Percentiles rank a stretch among this genome's conserved stretches.
These are phyloP conservation scores for Conopomorpha cramerella DNA, from an alignment of 1,140 invertebrate genomes.

Conservation along the genomic window DNA sequence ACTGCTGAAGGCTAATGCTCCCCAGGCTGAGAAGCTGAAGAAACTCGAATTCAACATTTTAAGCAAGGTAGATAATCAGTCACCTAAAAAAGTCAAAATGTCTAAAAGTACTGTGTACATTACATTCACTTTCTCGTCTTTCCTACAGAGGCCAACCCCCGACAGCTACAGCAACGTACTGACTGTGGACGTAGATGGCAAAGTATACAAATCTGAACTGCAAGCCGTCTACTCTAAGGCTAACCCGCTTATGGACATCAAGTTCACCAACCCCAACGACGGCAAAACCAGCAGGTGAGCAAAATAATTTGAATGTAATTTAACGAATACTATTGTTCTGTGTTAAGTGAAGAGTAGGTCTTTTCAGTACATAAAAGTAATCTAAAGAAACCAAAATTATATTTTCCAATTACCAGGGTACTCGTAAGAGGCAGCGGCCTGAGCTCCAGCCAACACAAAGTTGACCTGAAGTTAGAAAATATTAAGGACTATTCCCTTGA, in stretches of 20 bases:
- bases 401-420: slow-evolving; percentile 31
- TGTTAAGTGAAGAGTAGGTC: background rate
- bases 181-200: slow-evolving; percentile 45
- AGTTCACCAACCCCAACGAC: slow-evolving; percentile 31
- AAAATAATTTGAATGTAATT: background rate
- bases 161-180: slow-evolving; percentile 47
- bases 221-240: slow-evolving; percentile 42
- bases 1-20: slow-evolving; percentile 40
- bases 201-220: slow-evolving; percentile 53
- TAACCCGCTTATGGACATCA: slow-evolving; percentile 46
- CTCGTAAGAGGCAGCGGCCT: slow-evolving; percentile 58
- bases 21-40: slow-evolving; percentile 60
- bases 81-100: slow-evolving; percentile 2
- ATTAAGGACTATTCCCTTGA: slow-evolving; percentile 57
- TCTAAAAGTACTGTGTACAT: too few relatives aligned
- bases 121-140: too few relatives aligned
- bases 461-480: slow-evolving; percentile 58
- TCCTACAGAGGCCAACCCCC: slow-evolving; percentile 40
- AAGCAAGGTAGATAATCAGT: slow-evolving; percentile 48
- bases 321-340: background rate
- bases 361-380: too few relatives aligned
- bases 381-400: slow-evolving; percentile 2
- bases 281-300: slow-evolving; percentile 26
- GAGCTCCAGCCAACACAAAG: slow-evolving; percentile 61
- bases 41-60: slow-evolving; percentile 59